A percentile compares a stretch with the other conserved stretches of the same genome.
Conservation (phyloP, 35 echinoderm and acorn worm species). For the Apostichopus californicus region DNA sequence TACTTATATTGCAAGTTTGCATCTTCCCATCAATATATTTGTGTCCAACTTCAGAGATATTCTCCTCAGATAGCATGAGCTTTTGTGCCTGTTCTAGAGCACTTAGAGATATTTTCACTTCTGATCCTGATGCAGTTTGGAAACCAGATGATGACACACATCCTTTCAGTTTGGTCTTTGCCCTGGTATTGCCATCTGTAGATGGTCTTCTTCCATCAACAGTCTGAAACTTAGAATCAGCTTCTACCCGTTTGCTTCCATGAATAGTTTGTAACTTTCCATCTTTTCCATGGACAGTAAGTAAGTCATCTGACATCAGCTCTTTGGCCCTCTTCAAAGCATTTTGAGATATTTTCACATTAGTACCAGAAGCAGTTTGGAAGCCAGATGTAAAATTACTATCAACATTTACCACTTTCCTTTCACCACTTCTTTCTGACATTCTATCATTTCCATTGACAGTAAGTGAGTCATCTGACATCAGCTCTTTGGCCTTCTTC, state of each 20-base stretch:
- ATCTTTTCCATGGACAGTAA: not conserved
- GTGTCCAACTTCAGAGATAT: not conserved
- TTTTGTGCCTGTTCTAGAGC: not conserved
- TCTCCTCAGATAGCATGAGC: not conserved
- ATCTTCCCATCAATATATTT: not conserved
- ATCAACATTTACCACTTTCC: too few species aligned
- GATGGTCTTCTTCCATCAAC: not conserved
- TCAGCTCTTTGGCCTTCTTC: constrained; percentile 56
- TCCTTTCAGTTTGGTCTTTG: not conserved
- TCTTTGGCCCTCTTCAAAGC: constrained; percentile 65
- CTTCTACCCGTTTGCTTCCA: not conserved
- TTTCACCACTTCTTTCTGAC: too few species aligned
- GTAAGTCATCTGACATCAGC: constrained; percentile 30
- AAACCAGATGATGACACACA: not conserved
- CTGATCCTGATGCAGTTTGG: constrained; percentile 19
- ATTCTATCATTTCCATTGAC: too few species aligned
- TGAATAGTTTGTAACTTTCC: not conserved
- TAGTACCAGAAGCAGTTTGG: constrained; percentile 58
- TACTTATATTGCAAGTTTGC: not conserved
- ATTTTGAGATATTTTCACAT: constrained; percentile 58
- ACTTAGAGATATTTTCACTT: not conserved
- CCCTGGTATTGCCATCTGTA: not conserved
- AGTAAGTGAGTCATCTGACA: constrained; percentile 10
- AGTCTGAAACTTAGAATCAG: not conserved
- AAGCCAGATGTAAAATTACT: constrained; percentile 31